Conservation (phyloP, 2,113 vertebrate species). For the Brevimyrus niger region DNA sequence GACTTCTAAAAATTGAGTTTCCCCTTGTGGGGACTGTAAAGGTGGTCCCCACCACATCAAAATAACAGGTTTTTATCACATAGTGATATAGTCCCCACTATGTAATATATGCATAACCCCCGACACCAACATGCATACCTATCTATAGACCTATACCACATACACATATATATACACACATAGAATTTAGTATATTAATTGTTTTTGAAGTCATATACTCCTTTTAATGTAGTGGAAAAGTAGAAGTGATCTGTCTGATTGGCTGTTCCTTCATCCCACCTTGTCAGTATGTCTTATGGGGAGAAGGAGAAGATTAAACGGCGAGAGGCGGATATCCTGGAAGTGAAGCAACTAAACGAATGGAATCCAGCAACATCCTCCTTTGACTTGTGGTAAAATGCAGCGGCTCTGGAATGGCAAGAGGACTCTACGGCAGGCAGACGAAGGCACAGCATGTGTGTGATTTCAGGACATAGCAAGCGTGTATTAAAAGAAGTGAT, state of each 20-base stretch:
- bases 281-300: constrained; percentile 13
- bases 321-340: constrained; percentile 26
- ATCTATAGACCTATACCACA: not conserved
- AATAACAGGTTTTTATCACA: not conserved
- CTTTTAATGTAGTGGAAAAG: not conserved
- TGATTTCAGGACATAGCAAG: not conserved
- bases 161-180: not conserved
- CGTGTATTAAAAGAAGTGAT: not conserved
- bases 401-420: not conserved
- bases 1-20: not conserved
- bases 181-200: not conserved
- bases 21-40: not conserved
- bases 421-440: not conserved
- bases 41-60: not conserved
- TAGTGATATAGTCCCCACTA: not conserved
- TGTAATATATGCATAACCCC: not conserved
- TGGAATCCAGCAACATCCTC: constrained; percentile 30
- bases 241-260: not conserved
- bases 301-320: constrained; percentile 21
- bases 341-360: constrained; percentile 25
- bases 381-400: not conserved
- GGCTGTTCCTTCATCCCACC: not conserved
- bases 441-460: not conserved
- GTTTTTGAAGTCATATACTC: not conserved
- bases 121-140: not conserved